Evolutionary conservation across 1,140 invertebrate species (phyloP), one percentile per base, ranked within the genome.

Genomic region (Leptinotarsa texana): DNA sequence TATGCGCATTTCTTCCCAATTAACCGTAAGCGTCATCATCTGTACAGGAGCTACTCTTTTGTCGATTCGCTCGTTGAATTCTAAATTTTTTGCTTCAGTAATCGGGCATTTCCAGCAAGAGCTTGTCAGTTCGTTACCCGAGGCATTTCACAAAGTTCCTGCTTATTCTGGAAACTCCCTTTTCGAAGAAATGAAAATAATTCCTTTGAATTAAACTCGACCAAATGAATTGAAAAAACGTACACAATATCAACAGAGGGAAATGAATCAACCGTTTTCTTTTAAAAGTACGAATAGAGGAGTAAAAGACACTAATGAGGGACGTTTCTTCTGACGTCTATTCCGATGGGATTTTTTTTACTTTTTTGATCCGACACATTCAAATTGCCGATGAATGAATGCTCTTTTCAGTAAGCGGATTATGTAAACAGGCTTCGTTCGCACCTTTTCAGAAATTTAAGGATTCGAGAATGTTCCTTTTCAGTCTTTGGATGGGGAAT

Each of bases 121-220:
- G 33, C 33, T 42, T 42, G 33, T 8, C 33, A 42, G 33, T 18
- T 57, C 51, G n/a, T 57, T 57, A 57, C 51, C 15, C n/a, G 51
- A 57, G 15, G 51, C 51, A 15, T 57, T 18, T 57, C 51, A 57
- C 4, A 57, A 57, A 57, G n/a, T 57, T 57, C 51, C 51, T 57
- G 51, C 51, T 57, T 18, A 57, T 57, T 57, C 51, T 17, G n/a
- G 4, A 57, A 57, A 57, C 51, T 57, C 6, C n/a, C 1, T 57
- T 57, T 57, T 4, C n/a, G 51, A 57, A 18, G 15, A 42, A 42
- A 42, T 42, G 1, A 42, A 42, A 57, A 57, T 57, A 57, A 57
- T 57, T 57, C n/a, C 51, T 57, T 57, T 57, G 51, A 57, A 57
- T 57, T 57, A 18, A 57, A 57, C 51, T 3, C 51, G 51, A 57